Base-by-base conservation (phyloP, 2,113 vertebrate genomes). In the Petrocephalus microphthalmus region DNA sequence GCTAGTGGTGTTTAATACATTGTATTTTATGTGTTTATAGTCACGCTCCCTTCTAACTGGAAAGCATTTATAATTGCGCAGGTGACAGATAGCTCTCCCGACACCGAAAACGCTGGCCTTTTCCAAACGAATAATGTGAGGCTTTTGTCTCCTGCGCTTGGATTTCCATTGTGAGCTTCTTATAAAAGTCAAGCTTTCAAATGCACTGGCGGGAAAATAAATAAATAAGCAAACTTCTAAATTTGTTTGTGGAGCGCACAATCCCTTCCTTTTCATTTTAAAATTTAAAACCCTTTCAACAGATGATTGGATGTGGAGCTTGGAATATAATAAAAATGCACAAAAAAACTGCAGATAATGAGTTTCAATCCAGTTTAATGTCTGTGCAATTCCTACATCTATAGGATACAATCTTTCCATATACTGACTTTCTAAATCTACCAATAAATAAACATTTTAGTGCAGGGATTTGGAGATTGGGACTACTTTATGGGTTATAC, bases 291-390 rank as follows among this genome's bases (percentile, higher is more conserved):
- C 51, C 56, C 82, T 56, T 89, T 60, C 89, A 71, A 88, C 53
- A 54, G 64, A 87, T 64, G 52, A 87, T 87, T 89, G 60, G 82
- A 71, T 17, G 64, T 82, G 85, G 37, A 81, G 15, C 51, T 29
- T 82, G 84, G 74, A 87, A 84, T 54, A 86, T 89, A 88, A 91
- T 90, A 91, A 91, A 91, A 91, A 91, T 88, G 81, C 64, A 60
- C 25, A 87, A 87, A 90, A 88, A 88, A 90, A 83, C 86, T 90
- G n/a, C 88, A 49, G 83, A 88, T 90, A 89, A 89, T 84, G 89
- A 84, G 89, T 90, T 91, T 90, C 90, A 91, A 89, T 91, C 90
- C 91, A 89, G 89, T 92, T 91, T 92, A 90, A 91, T 92, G 90
- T 88, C 88, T 91, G 89, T 88, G 89, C 91, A 86, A 89, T 91